Percentiles rank a stretch among this genome's conserved stretches.
Conservation (phyloP, 2,113 vertebrate species). For the Machaerirhynchus nigripectus region DNA sequence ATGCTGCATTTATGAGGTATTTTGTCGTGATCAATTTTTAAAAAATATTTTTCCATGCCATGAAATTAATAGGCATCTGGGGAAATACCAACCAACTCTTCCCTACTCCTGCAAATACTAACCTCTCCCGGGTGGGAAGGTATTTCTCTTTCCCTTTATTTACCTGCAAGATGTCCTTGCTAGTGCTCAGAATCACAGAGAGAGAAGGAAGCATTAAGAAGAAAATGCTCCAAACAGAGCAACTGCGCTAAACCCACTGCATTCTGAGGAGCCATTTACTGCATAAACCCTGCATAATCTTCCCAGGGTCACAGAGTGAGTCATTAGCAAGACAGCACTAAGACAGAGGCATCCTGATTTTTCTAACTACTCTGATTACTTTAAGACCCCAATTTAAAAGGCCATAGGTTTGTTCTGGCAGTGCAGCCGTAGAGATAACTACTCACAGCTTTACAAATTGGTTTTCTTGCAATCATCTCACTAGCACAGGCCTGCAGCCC, state of each 20-base stretch:
- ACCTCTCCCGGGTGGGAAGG: not conserved
- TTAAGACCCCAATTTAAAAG: conserved; percentile 35
- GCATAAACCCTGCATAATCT: conserved; percentile 11
- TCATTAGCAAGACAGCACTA: conserved; percentile 8
- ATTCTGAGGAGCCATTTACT: not conserved
- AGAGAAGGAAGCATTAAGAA: not conserved
- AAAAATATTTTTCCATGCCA: conserved; percentile 30
- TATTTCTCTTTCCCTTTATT: conserved; percentile 6
- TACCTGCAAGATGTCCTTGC: conserved; percentile 23
- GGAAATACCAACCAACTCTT: conserved; percentile 25
- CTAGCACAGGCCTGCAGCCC: not conserved
- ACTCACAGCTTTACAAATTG: conserved; percentile 20
- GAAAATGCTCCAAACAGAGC: not conserved
- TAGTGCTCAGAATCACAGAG: not conserved
- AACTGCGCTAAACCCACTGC: not conserved
- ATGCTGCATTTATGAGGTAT: conserved; percentile 49
- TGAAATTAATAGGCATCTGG: conserved; percentile 27
- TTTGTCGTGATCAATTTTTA: conserved; percentile 22
- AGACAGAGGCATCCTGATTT: conserved; percentile 28
- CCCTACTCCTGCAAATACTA: not conserved
- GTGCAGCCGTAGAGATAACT: conserved; percentile 10
- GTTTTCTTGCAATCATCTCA: conserved; percentile 17
- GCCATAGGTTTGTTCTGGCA: conserved; percentile 10
- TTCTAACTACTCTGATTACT: conserved; percentile 25
- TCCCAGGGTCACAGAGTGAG: conserved; percentile 4